phyloP scores from a whole-genome alignment of 2,888 invertebrate species.

The Thera britannica region DNA sequence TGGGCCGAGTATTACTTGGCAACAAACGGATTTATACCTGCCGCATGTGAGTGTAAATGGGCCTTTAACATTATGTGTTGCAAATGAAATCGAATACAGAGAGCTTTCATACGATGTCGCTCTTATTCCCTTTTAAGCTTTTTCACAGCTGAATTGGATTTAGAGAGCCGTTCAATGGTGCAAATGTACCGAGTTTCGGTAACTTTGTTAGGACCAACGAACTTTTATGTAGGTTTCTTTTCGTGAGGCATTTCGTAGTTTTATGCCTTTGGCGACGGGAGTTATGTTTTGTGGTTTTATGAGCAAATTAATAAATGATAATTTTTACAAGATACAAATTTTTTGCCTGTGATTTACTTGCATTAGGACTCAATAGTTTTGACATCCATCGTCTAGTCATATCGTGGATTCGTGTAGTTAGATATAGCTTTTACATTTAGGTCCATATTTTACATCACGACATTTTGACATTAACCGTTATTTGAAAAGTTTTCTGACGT shows the following conservation, averaged over 20 bases:
- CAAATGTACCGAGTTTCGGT: constrained; percentile 25
- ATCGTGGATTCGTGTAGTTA: too few species aligned
- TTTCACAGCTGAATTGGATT: constrained; percentile 31
- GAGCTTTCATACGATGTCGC: constrained; percentile 44
- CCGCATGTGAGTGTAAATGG: not conserved
- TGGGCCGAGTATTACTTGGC: not conserved
- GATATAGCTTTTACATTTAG: too few species aligned
- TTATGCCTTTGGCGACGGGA: constrained; percentile 1
- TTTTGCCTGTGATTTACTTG: too few species aligned
- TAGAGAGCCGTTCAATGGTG: constrained; percentile 28
- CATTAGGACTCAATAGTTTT: too few species aligned
- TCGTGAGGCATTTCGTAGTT: constrained; percentile 5
- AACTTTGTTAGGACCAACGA: constrained; percentile 22
- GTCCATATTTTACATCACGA: too few species aligned
- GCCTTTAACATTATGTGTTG: constrained; percentile 45
- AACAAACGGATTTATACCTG: not conserved
- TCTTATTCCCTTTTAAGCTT: constrained; percentile 41
- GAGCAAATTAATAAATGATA: not conserved
- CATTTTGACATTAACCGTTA: too few species aligned
- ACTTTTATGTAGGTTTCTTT: constrained; percentile 21
- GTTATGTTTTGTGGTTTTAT: not conserved
- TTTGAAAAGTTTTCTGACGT: too few species aligned
- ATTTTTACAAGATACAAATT: too few species aligned
- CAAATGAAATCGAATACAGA: constrained; percentile 44
- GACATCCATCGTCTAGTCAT: too few species aligned